Conservation (phyloP, 2,888 invertebrate genomes). For the Drosophila tripunctata region DNA sequence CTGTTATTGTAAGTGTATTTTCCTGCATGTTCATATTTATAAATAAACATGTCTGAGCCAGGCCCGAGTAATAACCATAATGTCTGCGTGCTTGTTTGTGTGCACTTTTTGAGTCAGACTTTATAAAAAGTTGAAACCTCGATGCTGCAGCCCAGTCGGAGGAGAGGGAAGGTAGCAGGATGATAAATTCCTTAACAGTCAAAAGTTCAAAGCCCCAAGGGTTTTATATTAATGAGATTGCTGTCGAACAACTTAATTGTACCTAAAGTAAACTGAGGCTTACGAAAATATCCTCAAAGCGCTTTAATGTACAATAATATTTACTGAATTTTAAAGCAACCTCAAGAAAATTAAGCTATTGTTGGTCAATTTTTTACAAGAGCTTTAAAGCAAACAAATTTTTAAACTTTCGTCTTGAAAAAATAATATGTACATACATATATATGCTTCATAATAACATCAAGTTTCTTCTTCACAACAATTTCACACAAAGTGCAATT, state of each 20-base stretch:
- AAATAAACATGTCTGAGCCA: conserved; percentile 66
- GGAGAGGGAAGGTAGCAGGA: not conserved
- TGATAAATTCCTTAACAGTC: conserved; percentile 17
- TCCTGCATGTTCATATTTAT: conserved; percentile 30
- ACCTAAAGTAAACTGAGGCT: conserved; percentile 5
- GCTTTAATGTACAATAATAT: not conserved
- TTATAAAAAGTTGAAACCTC: conserved; percentile 7
- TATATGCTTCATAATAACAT: too few relatives aligned
- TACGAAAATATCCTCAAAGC: not conserved
- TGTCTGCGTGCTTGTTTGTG: conserved; percentile 29
- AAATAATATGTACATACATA: too few relatives aligned
- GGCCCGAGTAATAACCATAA: conserved; percentile 46
- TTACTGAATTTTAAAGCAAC: too few relatives aligned
- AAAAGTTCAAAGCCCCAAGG: conserved; percentile 27
- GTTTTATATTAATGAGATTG: conserved; percentile 14
- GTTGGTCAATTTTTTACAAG: too few relatives aligned
- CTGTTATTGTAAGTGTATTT: conserved; percentile 1
- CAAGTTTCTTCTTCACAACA: too few relatives aligned
- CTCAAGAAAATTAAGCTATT: too few relatives aligned
- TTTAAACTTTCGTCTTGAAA: too few relatives aligned
- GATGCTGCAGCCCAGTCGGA: not conserved
- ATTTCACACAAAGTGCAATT: too few relatives aligned
- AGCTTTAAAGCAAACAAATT: too few relatives aligned
- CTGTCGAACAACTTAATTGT: conserved; percentile 5
- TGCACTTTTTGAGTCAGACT: conserved; percentile 4